phyloP scores from a whole-genome alignment of 2,113 vertebrate genomes.

The Gasterosteus aculeatus region DNA sequence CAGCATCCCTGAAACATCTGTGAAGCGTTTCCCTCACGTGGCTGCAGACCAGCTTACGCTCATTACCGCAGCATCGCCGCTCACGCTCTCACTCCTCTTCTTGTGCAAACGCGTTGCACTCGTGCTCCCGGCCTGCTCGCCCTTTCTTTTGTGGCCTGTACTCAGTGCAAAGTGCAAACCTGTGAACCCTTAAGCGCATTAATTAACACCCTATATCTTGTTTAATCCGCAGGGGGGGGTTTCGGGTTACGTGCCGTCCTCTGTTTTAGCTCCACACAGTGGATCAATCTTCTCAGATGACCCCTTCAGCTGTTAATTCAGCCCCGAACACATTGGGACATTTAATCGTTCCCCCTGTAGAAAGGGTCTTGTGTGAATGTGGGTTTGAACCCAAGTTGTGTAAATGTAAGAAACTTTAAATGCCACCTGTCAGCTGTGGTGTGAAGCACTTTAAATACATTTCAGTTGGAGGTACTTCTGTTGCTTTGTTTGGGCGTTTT shows the following conservation, averaged over 20 bases:
- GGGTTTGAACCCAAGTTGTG: slow-evolving; percentile 13
- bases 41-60: slow-evolving; percentile 64
- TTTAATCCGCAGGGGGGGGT: background rate
- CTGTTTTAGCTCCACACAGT: background rate
- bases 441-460: background rate
- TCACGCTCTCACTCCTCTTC: slow-evolving; percentile 4
- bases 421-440: slow-evolving; percentile 5
- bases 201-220: background rate
- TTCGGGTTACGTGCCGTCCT: background rate
- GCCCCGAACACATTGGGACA: background rate
- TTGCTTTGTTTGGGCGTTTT: slow-evolving; percentile 42
- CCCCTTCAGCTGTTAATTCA: background rate
- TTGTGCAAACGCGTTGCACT: background rate
- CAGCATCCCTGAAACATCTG: background rate
- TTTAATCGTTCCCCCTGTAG: slow-evolving; percentile 9
- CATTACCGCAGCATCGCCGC: slow-evolving; percentile 66
- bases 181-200: background rate
- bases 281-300: background rate
- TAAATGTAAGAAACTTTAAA: background rate
- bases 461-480: slow-evolving; percentile 15
- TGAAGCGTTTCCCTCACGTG: slow-evolving; percentile 35
- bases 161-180: background rate
- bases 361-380: background rate
- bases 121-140: background rate
- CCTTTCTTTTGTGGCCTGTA: background rate